Evolutionary conservation across 2,113 vertebrate species (phyloP), one percentile per base, ranked within the genome.

Genomic region (Dicaeum eximium): DNA sequence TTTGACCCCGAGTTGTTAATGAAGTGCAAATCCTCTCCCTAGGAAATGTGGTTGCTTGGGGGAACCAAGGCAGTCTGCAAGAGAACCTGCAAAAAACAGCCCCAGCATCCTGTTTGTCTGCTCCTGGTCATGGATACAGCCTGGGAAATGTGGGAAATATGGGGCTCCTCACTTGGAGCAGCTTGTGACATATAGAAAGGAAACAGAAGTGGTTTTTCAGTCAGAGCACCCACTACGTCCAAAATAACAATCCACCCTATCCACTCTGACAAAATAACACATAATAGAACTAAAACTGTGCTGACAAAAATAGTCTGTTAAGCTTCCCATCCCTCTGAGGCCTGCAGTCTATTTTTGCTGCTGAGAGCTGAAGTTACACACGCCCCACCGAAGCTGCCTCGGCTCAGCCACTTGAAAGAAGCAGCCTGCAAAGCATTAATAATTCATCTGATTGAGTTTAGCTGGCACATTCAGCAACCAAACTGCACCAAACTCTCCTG

Each of bases 191-290:
- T 77, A 82, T 22, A 94, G 93, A 79, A 38, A 93, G 93, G 90
- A 96, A 96, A 96, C 88, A 94, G 81, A 77, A 86, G 86, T 6
- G n/a, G 20, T 56, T 90, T 85, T 94, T 84, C 87, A 96, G 64
- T 93, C 86, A 97, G 69, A 96, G 92, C 95, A 93, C 93, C 94
- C 94, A 96, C 95, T 60, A 67, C 2, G 7, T 96, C 94, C 95
- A 96, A 97, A 97, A 97, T 97, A 97, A 97, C 82, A 96, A 95
- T 95, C 96, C 94, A 97, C 88, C 96, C 92, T 15, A 95, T 95
- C 93, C 78, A 92, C 88, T 93, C 80, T 93, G 95, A 88, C 94
- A 96, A 93, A 97, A 96, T 92, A 95, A 93, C 93, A 96, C 92
- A 95, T 97, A 96, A 96, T 93, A 91, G 91, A 89, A 87, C 75